Conservation (phyloP, 2,113 vertebrate genomes). For the Myiopsitta monachus region DNA sequence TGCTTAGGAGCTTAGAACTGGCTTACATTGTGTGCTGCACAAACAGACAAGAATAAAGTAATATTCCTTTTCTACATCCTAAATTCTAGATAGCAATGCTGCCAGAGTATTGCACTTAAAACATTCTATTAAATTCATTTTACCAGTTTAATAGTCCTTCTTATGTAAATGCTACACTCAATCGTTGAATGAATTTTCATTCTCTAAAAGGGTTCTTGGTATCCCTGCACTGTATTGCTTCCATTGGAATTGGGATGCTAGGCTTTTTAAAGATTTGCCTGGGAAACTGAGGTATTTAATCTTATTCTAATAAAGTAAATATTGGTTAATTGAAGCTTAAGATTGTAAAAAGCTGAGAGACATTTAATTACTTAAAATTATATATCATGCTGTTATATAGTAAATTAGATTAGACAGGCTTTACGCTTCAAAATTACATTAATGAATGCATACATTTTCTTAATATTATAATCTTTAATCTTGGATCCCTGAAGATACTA, state of each 20-base stretch:
- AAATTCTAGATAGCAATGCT: neutral
- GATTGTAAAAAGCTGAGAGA: conserved; percentile 17
- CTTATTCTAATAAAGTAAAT: conserved; percentile 14
- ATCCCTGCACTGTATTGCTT: neutral
- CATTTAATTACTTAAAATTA: conserved; percentile 45
- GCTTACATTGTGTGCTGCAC: neutral
- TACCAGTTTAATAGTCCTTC: neutral
- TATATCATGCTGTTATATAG: neutral
- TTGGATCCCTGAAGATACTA: neutral
- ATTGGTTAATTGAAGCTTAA: conserved; percentile 14
- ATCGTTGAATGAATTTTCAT: neutral
- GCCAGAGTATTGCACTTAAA: neutral
- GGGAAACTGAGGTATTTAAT: neutral
- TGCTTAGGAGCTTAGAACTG: neutral
- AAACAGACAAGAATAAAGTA: neutral
- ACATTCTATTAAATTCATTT: neutral
- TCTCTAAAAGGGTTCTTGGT: neutral
- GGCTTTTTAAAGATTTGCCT: neutral
- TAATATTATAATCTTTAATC: conserved; percentile 35
- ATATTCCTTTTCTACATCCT: neutral
- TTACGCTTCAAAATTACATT: conserved; percentile 28
- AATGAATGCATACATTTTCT: conserved; percentile 14
- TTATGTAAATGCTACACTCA: neutral
- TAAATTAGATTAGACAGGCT: conserved; percentile 39
- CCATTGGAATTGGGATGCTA: neutral